Evolutionary conservation across 2,113 vertebrate species (phyloP), one percentile per base, ranked within the genome.

Genomic region (Alethe castanea): DNA sequence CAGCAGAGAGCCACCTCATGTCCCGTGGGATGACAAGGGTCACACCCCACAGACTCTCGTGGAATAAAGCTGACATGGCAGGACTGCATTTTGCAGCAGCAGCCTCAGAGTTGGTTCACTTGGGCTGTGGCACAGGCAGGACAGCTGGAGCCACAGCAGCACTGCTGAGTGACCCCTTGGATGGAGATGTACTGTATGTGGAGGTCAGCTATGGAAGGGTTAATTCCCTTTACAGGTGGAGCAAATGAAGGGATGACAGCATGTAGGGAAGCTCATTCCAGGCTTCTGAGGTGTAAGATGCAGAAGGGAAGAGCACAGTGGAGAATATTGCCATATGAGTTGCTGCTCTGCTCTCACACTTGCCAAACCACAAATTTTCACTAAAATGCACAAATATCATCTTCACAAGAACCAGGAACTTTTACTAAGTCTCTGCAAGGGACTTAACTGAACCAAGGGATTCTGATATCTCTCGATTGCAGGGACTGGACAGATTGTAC

Each of bases 181-280:
- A 16, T n/a, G 23, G 47, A n/a, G 54, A 48, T 1, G 1, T 5
- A 38, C 38, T 38, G 9, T 3, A 6, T 10, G 11, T 19, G 54
- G 33, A 74, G 19, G 22, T 26, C 28, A 45, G 25, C 26, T 67
- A 4, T 4, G 12, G 65, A 74, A 70, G 13, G 25, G 31, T 25
- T 14, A 54, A 25, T 8, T 35, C 6, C 57, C 57, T 17, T 40
- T 6, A 12, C 74, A 87, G 24, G 13, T 9, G 9, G 6, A 36
- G 5, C 12, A 70, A 31, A 14, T 6, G 8, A 50, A 54, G 44
- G 23, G 10, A 45, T 12, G 10, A 12, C 0, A 1, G 17, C 16
- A 38, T 9, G 2, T 2, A 54, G 42, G 42, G 33, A 66, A 87
- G 25, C 38, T 81, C 82, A 87, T 19, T 15, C 38, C 56, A 87